These are phyloP conservation scores for Neopipo cinnamomea DNA, from an alignment of 2,113 vertebrate species.

Conservation along the genomic window DNA sequence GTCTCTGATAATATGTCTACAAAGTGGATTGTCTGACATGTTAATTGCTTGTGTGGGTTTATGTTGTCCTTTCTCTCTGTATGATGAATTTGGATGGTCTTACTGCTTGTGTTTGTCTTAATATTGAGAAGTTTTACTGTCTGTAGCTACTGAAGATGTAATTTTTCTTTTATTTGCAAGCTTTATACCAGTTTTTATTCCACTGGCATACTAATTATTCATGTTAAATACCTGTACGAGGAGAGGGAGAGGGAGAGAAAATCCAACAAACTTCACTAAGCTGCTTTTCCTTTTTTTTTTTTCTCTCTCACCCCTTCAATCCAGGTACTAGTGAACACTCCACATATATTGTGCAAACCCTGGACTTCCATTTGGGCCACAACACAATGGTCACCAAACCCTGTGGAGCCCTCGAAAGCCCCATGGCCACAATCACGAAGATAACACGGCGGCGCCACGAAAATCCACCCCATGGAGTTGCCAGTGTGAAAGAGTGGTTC, in stretches of 20 bases:
- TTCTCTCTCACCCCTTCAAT: background rate
- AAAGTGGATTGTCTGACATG: background rate
- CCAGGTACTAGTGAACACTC: conserved; percentile 92
- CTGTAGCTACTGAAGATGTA: background rate
- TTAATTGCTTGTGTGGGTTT: background rate
- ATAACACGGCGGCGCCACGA: conserved; percentile 94
- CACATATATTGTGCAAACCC: conserved; percentile 94
- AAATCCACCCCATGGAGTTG: conserved; percentile 95
- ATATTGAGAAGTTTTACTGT: background rate
- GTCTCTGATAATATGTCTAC: background rate
- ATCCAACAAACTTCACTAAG: background rate
- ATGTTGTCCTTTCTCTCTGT: background rate
- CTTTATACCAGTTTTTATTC: background rate
- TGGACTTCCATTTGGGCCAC: conserved; percentile 96
- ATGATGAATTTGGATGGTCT: background rate
- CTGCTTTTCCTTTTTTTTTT: background rate
- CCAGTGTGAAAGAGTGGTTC: conserved; percentile 98
- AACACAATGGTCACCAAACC: conserved; percentile 99
- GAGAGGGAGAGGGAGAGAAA: background rate
- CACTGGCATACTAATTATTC: background rate
- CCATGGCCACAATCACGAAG: conserved; percentile 98
- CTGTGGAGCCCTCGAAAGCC: conserved; percentile 93
- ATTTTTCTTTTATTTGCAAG: background rate
- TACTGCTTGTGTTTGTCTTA: background rate
- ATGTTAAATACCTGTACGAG: background rate